Percentiles rank a stretch among this genome's conserved stretches.
Conservation (phyloP, 2,888 invertebrate species). For the Graphium colonna region DNA sequence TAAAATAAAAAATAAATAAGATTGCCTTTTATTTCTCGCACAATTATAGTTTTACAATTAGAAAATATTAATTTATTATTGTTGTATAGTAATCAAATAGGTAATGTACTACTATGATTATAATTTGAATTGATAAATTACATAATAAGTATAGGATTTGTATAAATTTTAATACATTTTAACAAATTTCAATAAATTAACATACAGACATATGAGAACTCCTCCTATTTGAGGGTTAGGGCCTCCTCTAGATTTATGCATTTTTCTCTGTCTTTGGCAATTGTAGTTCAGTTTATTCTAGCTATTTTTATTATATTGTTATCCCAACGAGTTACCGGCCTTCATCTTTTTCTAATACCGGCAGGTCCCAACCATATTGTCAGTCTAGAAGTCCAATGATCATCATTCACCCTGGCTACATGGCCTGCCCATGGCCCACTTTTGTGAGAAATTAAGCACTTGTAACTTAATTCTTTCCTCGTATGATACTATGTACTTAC, state of each 20-base stretch:
- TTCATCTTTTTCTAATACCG: constrained; percentile 7
- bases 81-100: too few relatives aligned
- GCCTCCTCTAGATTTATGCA: constrained; percentile 9
- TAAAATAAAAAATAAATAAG: too few relatives aligned
- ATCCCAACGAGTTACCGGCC: not conserved
- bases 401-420: not conserved
- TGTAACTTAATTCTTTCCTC: constrained; percentile 23
- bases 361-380: constrained; percentile 1
- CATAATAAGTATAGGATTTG: too few relatives aligned
- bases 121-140: too few relatives aligned
- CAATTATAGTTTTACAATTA: too few relatives aligned
- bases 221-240: not conserved
- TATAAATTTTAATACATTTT: too few relatives aligned
- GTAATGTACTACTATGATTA: too few relatives aligned
- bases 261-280: constrained; percentile 2
- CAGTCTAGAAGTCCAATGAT: constrained; percentile 5
- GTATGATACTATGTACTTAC: constrained; percentile 15
- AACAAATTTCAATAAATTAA: too few relatives aligned
- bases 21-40: too few relatives aligned
- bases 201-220: constrained; percentile 13
- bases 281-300: not conserved
- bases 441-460: constrained; percentile 24
- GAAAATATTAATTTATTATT: too few relatives aligned
- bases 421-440: constrained; percentile 25
- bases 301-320: not conserved